Conservation (phyloP, 1,140 invertebrate species). For the Drosophila aff. region DNA sequence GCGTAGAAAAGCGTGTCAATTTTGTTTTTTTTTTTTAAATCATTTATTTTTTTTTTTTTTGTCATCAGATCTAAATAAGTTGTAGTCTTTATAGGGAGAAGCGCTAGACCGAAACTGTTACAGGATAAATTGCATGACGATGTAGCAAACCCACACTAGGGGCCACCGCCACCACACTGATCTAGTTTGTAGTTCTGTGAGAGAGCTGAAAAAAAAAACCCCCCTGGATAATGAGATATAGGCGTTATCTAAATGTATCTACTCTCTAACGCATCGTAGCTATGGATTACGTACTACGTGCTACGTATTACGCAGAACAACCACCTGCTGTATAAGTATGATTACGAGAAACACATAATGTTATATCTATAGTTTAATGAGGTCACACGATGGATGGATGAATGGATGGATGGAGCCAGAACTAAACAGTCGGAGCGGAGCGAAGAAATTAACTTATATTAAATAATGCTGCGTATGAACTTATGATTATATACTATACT, state of each 20-base stretch:
- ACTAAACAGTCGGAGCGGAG: conserved; percentile 8
- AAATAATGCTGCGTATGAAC: conserved; percentile 84
- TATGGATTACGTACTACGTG: conserved; percentile 24
- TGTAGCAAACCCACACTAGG: conserved; percentile 61
- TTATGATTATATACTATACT: conserved; percentile 82
- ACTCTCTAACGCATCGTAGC: conserved; percentile 32
- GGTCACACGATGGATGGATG: conserved; percentile 17
- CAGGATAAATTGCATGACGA: conserved; percentile 34
- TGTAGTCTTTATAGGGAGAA: conserved; percentile 24
- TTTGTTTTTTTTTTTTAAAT: conserved; percentile 19
- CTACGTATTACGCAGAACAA: conserved; percentile 32
- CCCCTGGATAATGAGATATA: conserved; percentile 30
- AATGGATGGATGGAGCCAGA: conserved; percentile 14
- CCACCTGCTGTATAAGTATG: conserved; percentile 68
- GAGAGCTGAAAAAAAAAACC: conserved; percentile 15
- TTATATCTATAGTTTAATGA: conserved; percentile 61
- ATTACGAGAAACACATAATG: conserved; percentile 57
- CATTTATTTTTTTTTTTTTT: not conserved
- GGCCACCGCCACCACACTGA: conserved; percentile 51
- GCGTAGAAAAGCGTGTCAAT: conserved; percentile 50
- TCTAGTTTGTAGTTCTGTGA: conserved; percentile 62
- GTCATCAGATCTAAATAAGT: conserved; percentile 28
- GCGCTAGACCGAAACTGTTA: conserved; percentile 37
- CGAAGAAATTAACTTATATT: conserved; percentile 66
- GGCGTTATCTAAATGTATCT: conserved; percentile 29